Evolutionary conservation across 2,797 vertebrate genomes (phyloP).

Genomic region (Alcedo quadribrachys): DNA sequence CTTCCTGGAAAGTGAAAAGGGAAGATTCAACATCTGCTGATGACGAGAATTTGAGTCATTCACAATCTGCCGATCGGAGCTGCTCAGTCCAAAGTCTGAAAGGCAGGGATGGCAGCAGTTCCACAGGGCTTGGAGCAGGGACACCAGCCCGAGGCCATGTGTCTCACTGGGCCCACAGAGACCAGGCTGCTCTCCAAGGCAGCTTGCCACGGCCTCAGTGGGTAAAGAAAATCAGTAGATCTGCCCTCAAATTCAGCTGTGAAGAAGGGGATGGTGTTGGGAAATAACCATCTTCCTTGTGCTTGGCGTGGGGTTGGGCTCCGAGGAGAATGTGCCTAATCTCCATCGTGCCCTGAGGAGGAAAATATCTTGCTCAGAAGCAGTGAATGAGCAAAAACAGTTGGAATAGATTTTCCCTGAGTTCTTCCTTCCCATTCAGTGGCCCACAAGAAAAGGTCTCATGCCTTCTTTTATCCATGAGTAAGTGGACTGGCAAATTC

Average conservation of each 20-base stretch:
- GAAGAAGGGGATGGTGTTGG: background rate
- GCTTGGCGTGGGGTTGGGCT: background rate
- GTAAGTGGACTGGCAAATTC: background rate
- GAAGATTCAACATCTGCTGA: background rate
- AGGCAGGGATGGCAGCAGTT: background rate
- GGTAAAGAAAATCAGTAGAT: background rate
- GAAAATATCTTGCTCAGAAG: background rate
- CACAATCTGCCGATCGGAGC: background rate
- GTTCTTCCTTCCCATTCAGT: background rate
- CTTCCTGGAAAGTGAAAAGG: slow-evolving; percentile 26
- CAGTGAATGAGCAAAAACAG: background rate
- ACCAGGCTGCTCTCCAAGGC: background rate
- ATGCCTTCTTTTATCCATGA: background rate
- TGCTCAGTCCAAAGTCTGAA: background rate
- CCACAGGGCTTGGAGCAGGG: background rate
- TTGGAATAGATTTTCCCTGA: background rate
- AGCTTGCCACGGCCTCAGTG: background rate
- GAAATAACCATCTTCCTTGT: background rate
- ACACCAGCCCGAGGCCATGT: background rate
- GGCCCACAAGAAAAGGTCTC: background rate
- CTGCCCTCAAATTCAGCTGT: background rate
- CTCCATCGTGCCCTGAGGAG: background rate
- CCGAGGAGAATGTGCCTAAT: background rate
- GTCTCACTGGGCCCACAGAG: background rate
- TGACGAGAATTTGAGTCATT: slow-evolving; percentile 12